phyloP scores from a whole-genome alignment of 2,888 invertebrate species.

The Argynnis bischoffii region DNA sequence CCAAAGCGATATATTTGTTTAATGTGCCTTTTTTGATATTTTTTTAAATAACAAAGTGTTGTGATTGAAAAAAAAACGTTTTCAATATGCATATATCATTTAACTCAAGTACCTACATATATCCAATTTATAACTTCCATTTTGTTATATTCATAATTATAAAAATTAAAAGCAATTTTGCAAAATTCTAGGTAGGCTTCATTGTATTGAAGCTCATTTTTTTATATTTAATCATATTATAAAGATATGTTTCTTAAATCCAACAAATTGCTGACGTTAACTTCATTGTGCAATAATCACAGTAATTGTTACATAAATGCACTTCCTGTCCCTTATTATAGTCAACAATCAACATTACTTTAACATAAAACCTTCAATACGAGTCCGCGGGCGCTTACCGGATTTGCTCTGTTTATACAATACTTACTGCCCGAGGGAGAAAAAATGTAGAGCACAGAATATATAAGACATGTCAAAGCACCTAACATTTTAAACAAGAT shows the following conservation, averaged over 20 bases:
- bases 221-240: background rate
- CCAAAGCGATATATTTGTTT: conserved; percentile 34
- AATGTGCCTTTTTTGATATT: conserved; percentile 29
- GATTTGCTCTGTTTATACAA: conserved; percentile 76
- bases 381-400: conserved; percentile 52
- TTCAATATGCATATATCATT: conserved; percentile 16
- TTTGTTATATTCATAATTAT: too few relatives aligned
- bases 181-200: too few relatives aligned
- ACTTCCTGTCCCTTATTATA: conserved; percentile 34
- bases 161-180: too few relatives aligned
- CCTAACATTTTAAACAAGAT: conserved; percentile 6
- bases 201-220: too few relatives aligned
- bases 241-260: background rate
- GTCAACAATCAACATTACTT: conserved; percentile 33
- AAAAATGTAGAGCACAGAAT: conserved; percentile 44
- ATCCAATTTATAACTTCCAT: too few relatives aligned
- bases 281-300: conserved; percentile 17
- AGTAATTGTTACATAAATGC: conserved; percentile 30
- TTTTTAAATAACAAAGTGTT: conserved; percentile 19
- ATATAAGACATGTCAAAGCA: conserved; percentile 26
- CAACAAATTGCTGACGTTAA: background rate
- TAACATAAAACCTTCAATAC: conserved; percentile 33
- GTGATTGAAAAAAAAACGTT: conserved; percentile 9
- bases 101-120: too few relatives aligned
- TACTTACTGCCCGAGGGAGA: conserved; percentile 58